Conservation (phyloP, 1,140 invertebrate genomes). For the Saccostrea glomerata region DNA sequence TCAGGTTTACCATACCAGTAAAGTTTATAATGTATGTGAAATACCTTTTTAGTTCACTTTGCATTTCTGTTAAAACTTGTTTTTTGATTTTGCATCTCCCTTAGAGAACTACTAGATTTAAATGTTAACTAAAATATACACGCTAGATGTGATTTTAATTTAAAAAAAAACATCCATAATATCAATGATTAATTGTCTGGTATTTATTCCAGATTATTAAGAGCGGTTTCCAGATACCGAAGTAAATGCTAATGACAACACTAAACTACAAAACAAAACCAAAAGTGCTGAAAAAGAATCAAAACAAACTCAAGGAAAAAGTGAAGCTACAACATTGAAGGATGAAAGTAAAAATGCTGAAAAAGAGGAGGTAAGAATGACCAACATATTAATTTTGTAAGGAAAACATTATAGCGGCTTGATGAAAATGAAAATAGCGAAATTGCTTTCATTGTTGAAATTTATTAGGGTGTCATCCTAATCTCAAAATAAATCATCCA, state of each 20-base stretch:
- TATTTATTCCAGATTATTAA: background rate
- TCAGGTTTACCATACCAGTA: too few species aligned
- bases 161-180: background rate
- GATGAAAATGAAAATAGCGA: too few species aligned
- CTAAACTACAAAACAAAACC: too few species aligned
- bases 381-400: background rate
- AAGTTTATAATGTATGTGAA: too few species aligned
- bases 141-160: background rate
- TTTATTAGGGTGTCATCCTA: too few species aligned
- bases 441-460: too few species aligned
- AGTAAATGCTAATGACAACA: too few species aligned
- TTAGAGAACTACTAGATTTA: background rate
- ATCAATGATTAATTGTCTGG: background rate
- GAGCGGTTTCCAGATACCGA: background rate
- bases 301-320: background rate
- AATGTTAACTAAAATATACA: background rate
- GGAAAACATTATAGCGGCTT: background rate
- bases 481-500: too few species aligned
- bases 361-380: background rate
- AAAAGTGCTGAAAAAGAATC: background rate
- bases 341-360: background rate
- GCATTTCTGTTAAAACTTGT: background rate
- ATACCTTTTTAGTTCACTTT: background rate
- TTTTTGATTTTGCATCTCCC: too few species aligned
- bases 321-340: background rate